Base-by-base conservation (phyloP, 2,797 vertebrate species). In the Sorex maritimensis region DNA sequence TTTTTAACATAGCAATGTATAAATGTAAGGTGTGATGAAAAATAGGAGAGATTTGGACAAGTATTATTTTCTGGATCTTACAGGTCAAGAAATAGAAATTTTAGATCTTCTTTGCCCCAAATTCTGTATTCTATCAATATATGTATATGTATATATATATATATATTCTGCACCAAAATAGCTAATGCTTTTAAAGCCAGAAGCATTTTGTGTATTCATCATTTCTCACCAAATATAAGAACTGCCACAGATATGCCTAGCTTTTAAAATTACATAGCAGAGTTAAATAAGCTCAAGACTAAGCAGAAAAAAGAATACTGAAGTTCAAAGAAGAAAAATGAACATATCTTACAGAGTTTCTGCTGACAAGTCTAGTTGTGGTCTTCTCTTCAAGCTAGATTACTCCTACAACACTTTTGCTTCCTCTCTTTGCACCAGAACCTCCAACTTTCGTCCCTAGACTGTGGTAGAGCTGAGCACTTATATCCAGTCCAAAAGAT, bases 151-250 rank as follows among this genome's bases (percentile, higher is more conserved):
- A 44, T 44, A 44, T 44, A 44, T 5, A 44, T 44, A 55, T 90
- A 75, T 88, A 77, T 80, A 49, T 80, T 30, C 38, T n/a, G 85
- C 75, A 94, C 96, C 38, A 44, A 83, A 92, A 86, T 34, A 52
- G n/a, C 41, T 41, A 92, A 82, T 87, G 65, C 55, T 93, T 92
- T 94, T 89, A 92, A 96, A 96, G 79, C 81, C 80, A 94, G 92
- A 87, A 95, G 41, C 55, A 85, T 83, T 96, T 87, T 91, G 84
- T 93, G 30, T 89, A 78, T 81, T 96, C 88, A 95, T 95, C 69
- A 91, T 92, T 96, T 94, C 89, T 95, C 28, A 93, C 58, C 81
- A 92, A 91, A 91, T 82, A 28, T 67, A 86, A 95, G 81, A 87
- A 91, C 81, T 94, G 86, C 61, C 86, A 86, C 26, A 92, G 92